Base-by-base conservation (phyloP, 2,888 invertebrate species). In the Meandrusa payeni region DNA sequence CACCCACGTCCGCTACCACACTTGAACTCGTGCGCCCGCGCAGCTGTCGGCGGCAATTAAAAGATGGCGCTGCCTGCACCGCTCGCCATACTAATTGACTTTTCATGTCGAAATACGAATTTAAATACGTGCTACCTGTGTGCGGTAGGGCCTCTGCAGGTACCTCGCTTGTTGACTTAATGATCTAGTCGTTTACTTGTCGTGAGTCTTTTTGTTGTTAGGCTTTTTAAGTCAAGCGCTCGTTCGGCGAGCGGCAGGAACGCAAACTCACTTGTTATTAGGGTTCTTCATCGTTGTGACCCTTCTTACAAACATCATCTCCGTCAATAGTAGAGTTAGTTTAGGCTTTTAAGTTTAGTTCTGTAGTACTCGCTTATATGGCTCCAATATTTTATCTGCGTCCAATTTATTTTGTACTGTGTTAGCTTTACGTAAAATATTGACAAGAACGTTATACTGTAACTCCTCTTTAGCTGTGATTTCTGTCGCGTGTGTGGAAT, bases 21-120 rank as follows among this genome's bases (percentile, higher is more conserved):
- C 48, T 33, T 51, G 51, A 49, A 53, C 51, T 44, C 55, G 57
- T 72, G 78, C 77, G 79, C 72, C 46, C 49, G 67, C 77, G 79
- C 81, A 78, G 62, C 73, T 76, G 80, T 78, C 77, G 58, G 47
- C 47, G 51, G 65, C 79, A 79, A 82, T 81, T 82, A 80, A 76
- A 61, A 79, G 71, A 76, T 78, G 80, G 79, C 80, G 72, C 72
- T 62, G 47, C 47, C 40, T 61, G 61, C 70, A 67, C 63, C 64
- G 59, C 62, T 52, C 60, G 55, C 63, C 58, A 61, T 62, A 69
- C 87, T 88, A 88, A 88, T 88, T 88, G 87, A 88, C 76, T 88
- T 88, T 87, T 85, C 86, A 79, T 88, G 88, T 88, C 64, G 59
- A 59, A 64, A 61, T 61, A 59, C 64, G 56, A 61, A 59, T 60